Base-by-base conservation (phyloP, 2,797 vertebrate species). In the Epinephelus malabaricus region DNA sequence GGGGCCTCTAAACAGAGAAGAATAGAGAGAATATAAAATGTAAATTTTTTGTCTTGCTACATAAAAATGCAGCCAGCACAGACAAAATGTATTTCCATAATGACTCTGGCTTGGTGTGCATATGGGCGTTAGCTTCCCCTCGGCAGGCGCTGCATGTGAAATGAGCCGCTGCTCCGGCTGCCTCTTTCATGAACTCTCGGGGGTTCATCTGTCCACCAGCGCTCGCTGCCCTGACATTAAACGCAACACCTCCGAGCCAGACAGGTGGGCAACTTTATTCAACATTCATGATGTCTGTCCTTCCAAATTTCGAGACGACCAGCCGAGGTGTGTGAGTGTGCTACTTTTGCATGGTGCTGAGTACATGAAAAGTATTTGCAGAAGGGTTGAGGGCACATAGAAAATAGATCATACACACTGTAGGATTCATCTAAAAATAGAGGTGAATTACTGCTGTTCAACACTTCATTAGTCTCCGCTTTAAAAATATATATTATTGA, bases 71-170 rank as follows among this genome's bases (percentile, higher is more conserved):
- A 86, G 80, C 61, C 4, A 67, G 78, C 54, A 59, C 78, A 76
- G 83, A 87, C 76, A 55, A 82, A 87, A 77, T 70, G 63, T 58
- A 91, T 94, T 93, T 93, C 88, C 90, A 92, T 94, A 92, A 92
- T 88, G 88, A 92, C 88, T 83, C 47, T 68, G 79, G 80, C 88
- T 92, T 30, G 83, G 66, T 65, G 84, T 88, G 85, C 86, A 76
- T 92, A 84, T 63, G 81, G 79, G 88, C 68, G 80, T 90, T 72
- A 80, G 80, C 84, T 84, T 89, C 82, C 78, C 82, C 83, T 89
- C 73, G n/a, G 79, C 87, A 79, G 81, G 60, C 76, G 56, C 79
- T 83, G 91, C 86, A 91, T 92, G 85, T 63, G 49, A 77, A 92
- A 90, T 90, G 83, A 93, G 86, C 75, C 51, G 80, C 86, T 58